phyloP scores from a whole-genome alignment of 1,140 invertebrate genomes.

The Drosophila suzukii region DNA sequence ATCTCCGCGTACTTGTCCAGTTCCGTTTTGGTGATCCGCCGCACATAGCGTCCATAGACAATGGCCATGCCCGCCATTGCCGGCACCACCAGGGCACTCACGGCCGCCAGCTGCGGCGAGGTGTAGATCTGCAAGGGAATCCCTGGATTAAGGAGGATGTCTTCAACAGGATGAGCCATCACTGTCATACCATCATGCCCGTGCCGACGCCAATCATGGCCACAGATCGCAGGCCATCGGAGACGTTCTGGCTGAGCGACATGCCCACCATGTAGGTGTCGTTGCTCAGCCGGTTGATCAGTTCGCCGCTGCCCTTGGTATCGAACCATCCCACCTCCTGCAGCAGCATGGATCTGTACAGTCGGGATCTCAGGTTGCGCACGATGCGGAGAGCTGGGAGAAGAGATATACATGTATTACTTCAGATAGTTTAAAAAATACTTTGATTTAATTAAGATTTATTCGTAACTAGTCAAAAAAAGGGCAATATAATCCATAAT shows the following conservation, averaged over 20 bases:
- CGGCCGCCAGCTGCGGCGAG: constrained; percentile 93
- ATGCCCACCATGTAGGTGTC: constrained; percentile 97
- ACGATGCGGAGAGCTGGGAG: constrained; percentile 89
- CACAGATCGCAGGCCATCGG: constrained; percentile 94
- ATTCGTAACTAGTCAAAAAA: too few species aligned
- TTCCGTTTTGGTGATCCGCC: constrained; percentile 92
- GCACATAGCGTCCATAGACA: constrained; percentile 95
- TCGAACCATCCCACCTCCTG: constrained; percentile 98
- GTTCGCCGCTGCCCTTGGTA: constrained; percentile 96
- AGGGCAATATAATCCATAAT: too few species aligned
- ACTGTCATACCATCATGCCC: constrained; percentile 93
- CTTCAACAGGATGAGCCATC: neutral
- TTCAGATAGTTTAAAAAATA: too few species aligned
- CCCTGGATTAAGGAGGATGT: neutral
- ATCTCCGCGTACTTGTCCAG: constrained; percentile 93
- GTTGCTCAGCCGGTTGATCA: constrained; percentile 95
- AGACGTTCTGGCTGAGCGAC: constrained; percentile 96
- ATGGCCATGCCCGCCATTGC: constrained; percentile 94
- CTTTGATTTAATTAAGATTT: too few species aligned
- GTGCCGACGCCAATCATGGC: constrained; percentile 94
- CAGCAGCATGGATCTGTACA: constrained; percentile 93
- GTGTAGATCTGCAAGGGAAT: constrained; percentile 90
- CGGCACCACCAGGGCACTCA: constrained; percentile 95
- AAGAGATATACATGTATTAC: too few species aligned
- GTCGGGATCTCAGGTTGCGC: constrained; percentile 90